Conservation (phyloP, 2,113 vertebrate genomes). For the Sebastes fasciatus region DNA sequence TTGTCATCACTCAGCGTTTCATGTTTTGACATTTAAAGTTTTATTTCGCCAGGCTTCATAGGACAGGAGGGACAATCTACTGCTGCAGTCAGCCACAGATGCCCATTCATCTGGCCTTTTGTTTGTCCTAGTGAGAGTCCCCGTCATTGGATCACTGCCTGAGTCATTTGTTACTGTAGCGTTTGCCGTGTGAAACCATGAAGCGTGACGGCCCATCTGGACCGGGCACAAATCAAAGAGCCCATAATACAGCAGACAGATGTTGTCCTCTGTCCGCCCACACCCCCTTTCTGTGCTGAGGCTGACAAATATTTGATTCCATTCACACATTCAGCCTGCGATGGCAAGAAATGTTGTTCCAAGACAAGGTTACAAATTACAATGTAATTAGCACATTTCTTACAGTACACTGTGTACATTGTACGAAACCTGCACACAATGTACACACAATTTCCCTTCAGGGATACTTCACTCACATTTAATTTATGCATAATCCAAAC, state of each 20-base stretch:
- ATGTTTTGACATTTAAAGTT: slow-evolving; percentile 53
- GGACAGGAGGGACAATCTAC: slow-evolving; percentile 23
- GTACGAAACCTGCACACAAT: neutral
- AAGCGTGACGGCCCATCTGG: slow-evolving; percentile 74
- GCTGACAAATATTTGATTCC: slow-evolving; percentile 58
- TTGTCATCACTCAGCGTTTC: slow-evolving; percentile 22
- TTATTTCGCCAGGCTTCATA: slow-evolving; percentile 11
- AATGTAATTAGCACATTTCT: slow-evolving; percentile 52
- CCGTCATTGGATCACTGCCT: slow-evolving; percentile 65
- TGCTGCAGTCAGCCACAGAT: slow-evolving; percentile 43
- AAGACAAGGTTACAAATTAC: slow-evolving; percentile 60
- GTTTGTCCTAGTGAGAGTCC: slow-evolving; percentile 65
- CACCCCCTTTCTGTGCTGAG: slow-evolving; percentile 29
- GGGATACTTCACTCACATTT: slow-evolving; percentile 28
- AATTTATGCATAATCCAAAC: slow-evolving; percentile 11
- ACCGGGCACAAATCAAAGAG: slow-evolving; percentile 74
- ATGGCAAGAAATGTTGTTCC: slow-evolving; percentile 35
- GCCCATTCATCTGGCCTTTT: slow-evolving; percentile 64
- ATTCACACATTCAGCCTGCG: slow-evolving; percentile 31
- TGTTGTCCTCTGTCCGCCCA: slow-evolving; percentile 64
- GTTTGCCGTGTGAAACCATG: slow-evolving; percentile 54
- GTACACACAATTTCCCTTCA: slow-evolving; percentile 32
- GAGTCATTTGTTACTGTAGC: slow-evolving; percentile 71
- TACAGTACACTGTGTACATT: slow-evolving; percentile 5
- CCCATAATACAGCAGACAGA: slow-evolving; percentile 69